Evolutionary conservation across 2,113 vertebrate species (phyloP), one percentile per base, ranked within the genome.

Genomic region (Rhegmatorhina hoffmannsi): DNA sequence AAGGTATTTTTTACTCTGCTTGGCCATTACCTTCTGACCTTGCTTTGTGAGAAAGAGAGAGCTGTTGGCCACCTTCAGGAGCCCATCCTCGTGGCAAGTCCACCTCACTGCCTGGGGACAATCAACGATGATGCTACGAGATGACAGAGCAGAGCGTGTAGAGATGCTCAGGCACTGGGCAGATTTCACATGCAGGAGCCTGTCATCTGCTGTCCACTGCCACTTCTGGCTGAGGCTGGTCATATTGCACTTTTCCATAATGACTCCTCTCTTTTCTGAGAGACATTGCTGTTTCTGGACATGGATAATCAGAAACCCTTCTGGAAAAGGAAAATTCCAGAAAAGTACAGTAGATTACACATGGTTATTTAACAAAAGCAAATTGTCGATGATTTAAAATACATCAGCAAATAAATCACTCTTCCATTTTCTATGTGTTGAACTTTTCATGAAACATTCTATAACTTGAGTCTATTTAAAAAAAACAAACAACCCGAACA

Each of bases 251-350:
- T 34, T 97, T 40, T 95, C 97, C 83, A 99, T 81, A 43, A 95
- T 26, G 53, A 98, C 97, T 18, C 34, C 84, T 52, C 82, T 96
- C 33, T 60, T 95, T 73, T 96, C 89, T 46, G 95, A 94, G 94
- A 99, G 97, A 96, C 99, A 99, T 33, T 98, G 95, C 43, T 96
- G 97, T 95, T 94, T 98, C 79, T 96, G 97, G 44, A 96, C 97
- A 91, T 99, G 98, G 56, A 97, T 96, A 95, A 99, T 97, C 83
- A 99, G 98, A 98, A 99, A 99, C 15, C 98, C 98, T 67, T 97
- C 99, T 99, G 97, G 67, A 97, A 97, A 92, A 96, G 28, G 94
- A 96, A 97, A 95, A 95, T 75, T 62, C 87, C 81, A 96, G 91
- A 70, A 95, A 92, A 92, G 87, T 34, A 47, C 31, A 79, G 53